These are phyloP conservation scores for Ylistrum balloti DNA, from an alignment of 1,140 invertebrate species.

Conservation along the genomic window DNA sequence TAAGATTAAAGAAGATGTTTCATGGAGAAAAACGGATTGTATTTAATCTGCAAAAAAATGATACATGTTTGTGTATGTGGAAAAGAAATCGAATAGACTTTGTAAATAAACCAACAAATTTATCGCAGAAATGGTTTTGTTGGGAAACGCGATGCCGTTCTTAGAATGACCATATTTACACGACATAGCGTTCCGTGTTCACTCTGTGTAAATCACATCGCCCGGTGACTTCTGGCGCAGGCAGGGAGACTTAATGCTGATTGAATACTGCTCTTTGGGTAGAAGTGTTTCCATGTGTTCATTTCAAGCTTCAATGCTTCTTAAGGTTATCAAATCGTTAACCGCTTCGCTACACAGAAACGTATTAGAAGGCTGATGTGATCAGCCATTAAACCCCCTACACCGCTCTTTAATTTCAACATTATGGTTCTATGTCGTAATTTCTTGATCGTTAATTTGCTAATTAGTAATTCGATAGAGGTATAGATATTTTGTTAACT, in stretches of 20 bases:
- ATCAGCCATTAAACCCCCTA: too few species aligned
- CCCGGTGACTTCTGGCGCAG: background rate
- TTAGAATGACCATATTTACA: constrained; percentile 23
- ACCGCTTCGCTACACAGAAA: background rate
- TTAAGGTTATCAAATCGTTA: constrained; percentile 35
- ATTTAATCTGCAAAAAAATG: background rate
- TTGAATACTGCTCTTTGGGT: background rate
- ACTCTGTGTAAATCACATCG: background rate
- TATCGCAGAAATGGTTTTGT: background rate
- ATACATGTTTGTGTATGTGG: background rate
- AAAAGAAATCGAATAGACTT: background rate
- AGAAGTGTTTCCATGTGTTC: constrained; percentile 27
- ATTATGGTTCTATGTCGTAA: too few species aligned
- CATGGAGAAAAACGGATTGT: too few species aligned
- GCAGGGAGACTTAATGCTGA: background rate
- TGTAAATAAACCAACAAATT: constrained; percentile 36
- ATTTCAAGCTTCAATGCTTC: constrained; percentile 9
- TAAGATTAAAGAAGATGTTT: too few species aligned
- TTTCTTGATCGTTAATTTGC: too few species aligned
- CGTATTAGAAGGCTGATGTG: background rate
- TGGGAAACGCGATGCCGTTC: background rate
- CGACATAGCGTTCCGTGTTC: background rate
- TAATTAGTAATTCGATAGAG: too few species aligned
- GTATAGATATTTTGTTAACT: too few species aligned
- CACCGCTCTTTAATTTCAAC: too few species aligned